phyloP scores from a whole-genome alignment of 2,113 vertebrate genomes.

The Caranx ignobilis region DNA sequence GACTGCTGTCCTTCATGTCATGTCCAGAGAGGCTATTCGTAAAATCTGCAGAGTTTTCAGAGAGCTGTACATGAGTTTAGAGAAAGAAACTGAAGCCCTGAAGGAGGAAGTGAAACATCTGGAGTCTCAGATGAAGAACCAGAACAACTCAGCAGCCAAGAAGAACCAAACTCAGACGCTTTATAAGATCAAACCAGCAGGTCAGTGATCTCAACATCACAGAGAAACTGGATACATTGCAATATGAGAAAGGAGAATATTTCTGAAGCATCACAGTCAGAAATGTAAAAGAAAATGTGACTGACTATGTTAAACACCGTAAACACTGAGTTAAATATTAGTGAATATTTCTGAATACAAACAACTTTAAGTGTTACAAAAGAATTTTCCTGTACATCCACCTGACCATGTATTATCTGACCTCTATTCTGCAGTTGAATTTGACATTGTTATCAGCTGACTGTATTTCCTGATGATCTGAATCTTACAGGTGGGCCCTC shows the following conservation, averaged over 20 bases:
- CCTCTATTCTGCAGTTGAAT: too few species aligned
- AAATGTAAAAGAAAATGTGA: too few species aligned
- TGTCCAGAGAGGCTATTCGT: conserved; percentile 39
- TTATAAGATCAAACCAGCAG: conserved; percentile 20
- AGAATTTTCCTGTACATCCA: too few species aligned
- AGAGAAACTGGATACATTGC: neutral
- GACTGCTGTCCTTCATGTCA: neutral
- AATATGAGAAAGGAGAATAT: neutral
- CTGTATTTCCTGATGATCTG: neutral
- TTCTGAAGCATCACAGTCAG: too few species aligned
- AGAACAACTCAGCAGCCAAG: neutral
- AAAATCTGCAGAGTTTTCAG: conserved; percentile 64
- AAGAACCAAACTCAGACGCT: neutral
- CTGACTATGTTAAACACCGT: neutral
- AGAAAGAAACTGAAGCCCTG: conserved; percentile 37
- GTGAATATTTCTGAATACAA: too few species aligned
- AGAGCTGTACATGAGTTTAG: conserved; percentile 31
- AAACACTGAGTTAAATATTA: neutral
- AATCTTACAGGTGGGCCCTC: conserved; percentile 23
- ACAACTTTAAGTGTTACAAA: too few species aligned
- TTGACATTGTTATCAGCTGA: neutral
- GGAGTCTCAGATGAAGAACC: conserved; percentile 1
- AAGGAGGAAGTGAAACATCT: conserved; percentile 27
- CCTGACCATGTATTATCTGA: neutral
- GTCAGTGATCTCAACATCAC: conserved; percentile 3